Base-by-base conservation (phyloP, 2,888 invertebrate species). In the Clostera curtula region DNA sequence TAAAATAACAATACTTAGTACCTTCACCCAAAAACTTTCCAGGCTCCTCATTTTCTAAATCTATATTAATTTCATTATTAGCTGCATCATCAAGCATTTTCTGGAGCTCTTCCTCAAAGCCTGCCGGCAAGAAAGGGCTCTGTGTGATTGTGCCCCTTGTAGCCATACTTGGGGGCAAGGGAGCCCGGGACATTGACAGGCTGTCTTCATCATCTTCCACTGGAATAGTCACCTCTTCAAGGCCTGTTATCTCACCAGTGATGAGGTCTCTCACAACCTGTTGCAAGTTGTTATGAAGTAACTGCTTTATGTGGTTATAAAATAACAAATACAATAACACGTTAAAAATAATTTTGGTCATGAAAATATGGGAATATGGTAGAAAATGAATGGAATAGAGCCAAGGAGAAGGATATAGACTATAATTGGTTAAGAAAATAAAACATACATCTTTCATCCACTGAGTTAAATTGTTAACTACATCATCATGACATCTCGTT, bases 51-150 rank as follows among this genome's bases (percentile, higher is more conserved):
- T 64, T 67, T 6, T 73, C 70, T 15, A 73, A 27, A 38, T 79
- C 82, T 25, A 86, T 66, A 34, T 70, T 64, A 14, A 83, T 69
- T 24, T 76, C 70, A 11, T 60, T 66, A 35, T 63, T 59, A 2
- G 73, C 42, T 2, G 67, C 63, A 22, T 68, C 61, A 24, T 74
- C 61, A 8, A 82, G 57, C 33, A 86, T 69, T 42, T 83, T 80
- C 9, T 76, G 72, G 1, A 82, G 43, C 29, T 87, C 85, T 24
- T 87, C 79, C 37, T 89, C 86, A 62, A 94, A 92, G 2, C 94
- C 93, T 23, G 93, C 96, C 1, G 96, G 96, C 86, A 93, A 89
- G 64, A 97, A 97, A 1, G 95, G 95, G 57, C 89, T 90, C 62
- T 93, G 94, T 33, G 89, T 90, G 0, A 90, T 88, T 26, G 89